A percentile compares a stretch with the other conserved stretches of the same genome.
Conservation (phyloP, 2,888 invertebrate genomes). For the Torymus auratus region DNA sequence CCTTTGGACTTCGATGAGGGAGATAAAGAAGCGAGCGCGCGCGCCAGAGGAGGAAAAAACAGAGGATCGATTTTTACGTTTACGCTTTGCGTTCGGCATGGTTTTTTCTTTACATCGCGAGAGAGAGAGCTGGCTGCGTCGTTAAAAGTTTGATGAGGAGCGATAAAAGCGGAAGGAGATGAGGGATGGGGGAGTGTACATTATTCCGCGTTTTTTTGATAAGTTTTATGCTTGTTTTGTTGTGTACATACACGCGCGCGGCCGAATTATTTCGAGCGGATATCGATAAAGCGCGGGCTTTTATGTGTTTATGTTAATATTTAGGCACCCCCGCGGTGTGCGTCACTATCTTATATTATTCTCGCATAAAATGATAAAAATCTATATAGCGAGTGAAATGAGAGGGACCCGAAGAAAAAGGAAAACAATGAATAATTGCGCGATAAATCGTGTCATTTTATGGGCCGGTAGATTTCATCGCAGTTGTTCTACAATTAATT, state of each 20-base stretch:
- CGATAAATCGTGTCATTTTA: too few species aligned
- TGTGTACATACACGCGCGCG: not conserved
- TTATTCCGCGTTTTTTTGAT: constrained; percentile 3
- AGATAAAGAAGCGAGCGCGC: not conserved
- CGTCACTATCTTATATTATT: too few species aligned
- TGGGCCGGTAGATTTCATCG: too few species aligned
- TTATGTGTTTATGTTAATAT: not conserved
- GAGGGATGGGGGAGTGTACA: not conserved
- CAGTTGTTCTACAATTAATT: too few species aligned
- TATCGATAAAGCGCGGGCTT: not conserved
- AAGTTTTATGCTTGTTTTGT: not conserved
- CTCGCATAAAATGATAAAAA: not conserved
- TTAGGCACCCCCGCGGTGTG: too few species aligned
- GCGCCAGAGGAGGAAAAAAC: not conserved
- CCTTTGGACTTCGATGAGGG: not conserved
- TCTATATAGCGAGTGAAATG: not conserved
- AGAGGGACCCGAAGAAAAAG: too few species aligned
- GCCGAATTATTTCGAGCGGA: constrained; percentile 1
- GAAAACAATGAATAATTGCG: too few species aligned
- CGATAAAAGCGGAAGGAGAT: constrained; percentile 22
- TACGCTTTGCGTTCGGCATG: not conserved
- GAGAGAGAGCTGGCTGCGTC: not conserved
- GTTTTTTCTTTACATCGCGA: constrained; percentile 11
- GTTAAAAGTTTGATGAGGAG: constrained; percentile 37
- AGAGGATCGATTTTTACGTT: constrained; percentile 35